These are phyloP conservation scores for Eubucco bourcierii DNA, from an alignment of 2,113 vertebrate genomes.

Conservation along the genomic window DNA sequence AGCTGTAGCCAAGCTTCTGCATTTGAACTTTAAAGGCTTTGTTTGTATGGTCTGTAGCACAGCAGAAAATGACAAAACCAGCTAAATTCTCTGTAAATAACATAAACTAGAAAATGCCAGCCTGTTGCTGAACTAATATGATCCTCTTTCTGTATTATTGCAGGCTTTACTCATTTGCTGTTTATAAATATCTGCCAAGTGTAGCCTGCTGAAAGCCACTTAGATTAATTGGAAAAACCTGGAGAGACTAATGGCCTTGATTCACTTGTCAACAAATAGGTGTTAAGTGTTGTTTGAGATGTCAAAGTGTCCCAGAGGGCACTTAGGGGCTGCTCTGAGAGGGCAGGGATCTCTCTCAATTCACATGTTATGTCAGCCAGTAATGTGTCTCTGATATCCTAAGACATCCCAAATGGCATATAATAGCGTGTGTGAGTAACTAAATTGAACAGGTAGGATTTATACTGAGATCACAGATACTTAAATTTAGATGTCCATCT, in stretches of 20 bases:
- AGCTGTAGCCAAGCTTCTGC: conserved; percentile 57
- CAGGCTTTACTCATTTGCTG: conserved; percentile 7
- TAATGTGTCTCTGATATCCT: fast-evolving
- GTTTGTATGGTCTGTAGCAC: conserved; percentile 61
- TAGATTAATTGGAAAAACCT: background rate
- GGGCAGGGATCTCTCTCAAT: background rate
- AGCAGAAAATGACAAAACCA: conserved; percentile 56
- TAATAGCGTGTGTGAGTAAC: background rate
- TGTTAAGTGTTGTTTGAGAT: background rate
- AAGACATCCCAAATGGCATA: background rate
- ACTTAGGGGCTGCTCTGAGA: background rate
- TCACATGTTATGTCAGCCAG: fast-evolving
- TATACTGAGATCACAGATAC: background rate
- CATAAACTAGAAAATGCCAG: conserved; percentile 15
- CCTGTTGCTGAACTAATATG: conserved; percentile 24
- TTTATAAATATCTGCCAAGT: conserved; percentile 1
- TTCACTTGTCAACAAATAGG: background rate
- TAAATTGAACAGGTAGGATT: background rate
- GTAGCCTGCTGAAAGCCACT: background rate
- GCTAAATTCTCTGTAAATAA: conserved; percentile 61
- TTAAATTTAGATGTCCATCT: background rate
- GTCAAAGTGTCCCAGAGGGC: background rate
- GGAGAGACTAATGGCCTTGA: background rate
- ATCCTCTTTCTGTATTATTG: conserved; percentile 34
- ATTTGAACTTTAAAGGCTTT: conserved; percentile 75